Evolutionary conservation across 1,140 invertebrate genomes (phyloP).

Genomic region (Melanaphis sacchari): DNA sequence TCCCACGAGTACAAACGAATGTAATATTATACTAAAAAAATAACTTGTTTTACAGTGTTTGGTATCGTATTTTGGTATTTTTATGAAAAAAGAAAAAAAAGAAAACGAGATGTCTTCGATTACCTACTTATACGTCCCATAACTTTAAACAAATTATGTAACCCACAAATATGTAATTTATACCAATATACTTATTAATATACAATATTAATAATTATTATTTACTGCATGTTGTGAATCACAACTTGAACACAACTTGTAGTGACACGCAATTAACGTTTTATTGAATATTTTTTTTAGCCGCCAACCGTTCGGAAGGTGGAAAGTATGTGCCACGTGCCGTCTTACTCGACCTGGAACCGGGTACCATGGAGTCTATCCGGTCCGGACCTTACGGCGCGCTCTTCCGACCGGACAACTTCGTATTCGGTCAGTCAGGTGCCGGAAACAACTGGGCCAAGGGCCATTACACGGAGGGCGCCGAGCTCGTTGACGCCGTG

Average conservation of each 20-base stretch:
- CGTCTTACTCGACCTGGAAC: conserved; percentile 79
- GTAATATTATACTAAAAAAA: not conserved
- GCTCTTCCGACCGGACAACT: conserved; percentile 78
- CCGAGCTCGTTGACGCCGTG: conserved; percentile 79
- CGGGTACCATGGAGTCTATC: conserved; percentile 78
- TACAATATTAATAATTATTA: too few species aligned
- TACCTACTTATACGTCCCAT: not conserved
- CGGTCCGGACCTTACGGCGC: conserved; percentile 75
- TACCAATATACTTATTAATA: not conserved
- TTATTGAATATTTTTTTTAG: not conserved
- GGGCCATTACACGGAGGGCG: conserved; percentile 81
- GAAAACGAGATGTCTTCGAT: not conserved
- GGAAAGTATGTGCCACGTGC: conserved; percentile 66
- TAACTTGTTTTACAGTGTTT: not conserved
- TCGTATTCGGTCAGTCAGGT: conserved; percentile 74
- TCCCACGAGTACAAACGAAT: not conserved
- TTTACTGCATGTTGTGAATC: not conserved
- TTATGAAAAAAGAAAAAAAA: not conserved
- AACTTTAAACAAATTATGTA: not conserved
- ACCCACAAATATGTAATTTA: not conserved
- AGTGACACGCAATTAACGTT: not conserved
- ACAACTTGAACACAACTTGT: not conserved
- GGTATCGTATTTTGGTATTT: not conserved
- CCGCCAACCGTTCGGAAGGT: conserved; percentile 60
- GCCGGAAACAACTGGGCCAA: conserved; percentile 80